These are phyloP conservation scores for Chamaetylas fuelleborni DNA, from an alignment of 2,113 vertebrate genomes.

Conservation along the genomic window DNA sequence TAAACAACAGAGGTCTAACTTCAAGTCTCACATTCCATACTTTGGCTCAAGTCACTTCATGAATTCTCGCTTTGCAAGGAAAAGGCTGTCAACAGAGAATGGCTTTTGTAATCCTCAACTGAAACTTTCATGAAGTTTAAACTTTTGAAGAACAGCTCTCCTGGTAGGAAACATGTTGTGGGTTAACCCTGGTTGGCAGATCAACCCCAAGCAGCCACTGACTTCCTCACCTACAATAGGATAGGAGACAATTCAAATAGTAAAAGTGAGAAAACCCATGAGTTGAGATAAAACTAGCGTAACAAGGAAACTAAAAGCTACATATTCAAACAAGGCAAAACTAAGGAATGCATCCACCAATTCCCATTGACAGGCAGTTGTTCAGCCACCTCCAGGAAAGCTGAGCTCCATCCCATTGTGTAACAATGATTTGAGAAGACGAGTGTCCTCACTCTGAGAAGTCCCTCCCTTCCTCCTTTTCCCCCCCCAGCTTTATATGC, in stretches of 20 bases:
- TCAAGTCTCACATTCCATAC: neutral
- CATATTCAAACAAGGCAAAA: neutral
- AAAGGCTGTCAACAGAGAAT: neutral
- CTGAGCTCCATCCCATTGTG: accelerated
- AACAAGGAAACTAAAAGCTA: neutral
- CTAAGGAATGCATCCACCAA: neutral
- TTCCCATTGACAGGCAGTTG: neutral
- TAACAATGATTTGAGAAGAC: neutral
- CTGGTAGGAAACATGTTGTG: neutral
- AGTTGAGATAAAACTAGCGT: neutral
- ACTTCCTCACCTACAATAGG: neutral
- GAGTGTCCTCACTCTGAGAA: accelerated
- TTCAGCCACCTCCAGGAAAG: neutral
- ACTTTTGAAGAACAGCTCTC: neutral
- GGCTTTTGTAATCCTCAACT: neutral
- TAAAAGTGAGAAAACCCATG: neutral
- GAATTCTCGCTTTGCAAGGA: neutral
- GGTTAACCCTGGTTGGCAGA: neutral
- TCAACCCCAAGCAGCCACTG: neutral
- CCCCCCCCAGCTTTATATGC: neutral
- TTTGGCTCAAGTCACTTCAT: neutral
- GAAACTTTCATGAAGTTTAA: neutral
- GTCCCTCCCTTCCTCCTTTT: neutral
- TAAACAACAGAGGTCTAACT: neutral
- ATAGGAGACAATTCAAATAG: neutral